A percentile compares a stretch with the other conserved stretches of the same genome.
Evolutionary conservation across 2,113 vertebrate genomes (phyloP).

Genomic region (Leptobrachium ailaonicum): DNA sequence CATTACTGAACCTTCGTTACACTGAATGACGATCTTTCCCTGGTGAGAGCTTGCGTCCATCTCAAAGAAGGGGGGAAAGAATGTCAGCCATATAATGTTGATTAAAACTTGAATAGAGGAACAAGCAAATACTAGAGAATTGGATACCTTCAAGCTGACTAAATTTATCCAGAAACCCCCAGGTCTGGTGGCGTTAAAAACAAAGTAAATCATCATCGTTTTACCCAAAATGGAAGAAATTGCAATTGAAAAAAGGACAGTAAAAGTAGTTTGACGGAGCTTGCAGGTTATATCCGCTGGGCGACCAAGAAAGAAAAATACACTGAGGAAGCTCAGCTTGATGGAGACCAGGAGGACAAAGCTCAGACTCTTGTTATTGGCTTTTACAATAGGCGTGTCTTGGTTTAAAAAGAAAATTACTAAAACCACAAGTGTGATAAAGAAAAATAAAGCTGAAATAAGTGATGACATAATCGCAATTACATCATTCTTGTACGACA

Average conservation of each 20-base stretch:
- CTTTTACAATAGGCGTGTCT: too few species aligned
- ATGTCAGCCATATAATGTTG: neutral
- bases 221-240: neutral
- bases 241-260: neutral
- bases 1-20: too few species aligned
- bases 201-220: too few species aligned
- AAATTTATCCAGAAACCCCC: neutral
- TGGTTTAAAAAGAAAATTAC: too few species aligned
- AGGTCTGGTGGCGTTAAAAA: neutral
- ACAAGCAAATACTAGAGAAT: neutral
- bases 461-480: too few species aligned
- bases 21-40: too few species aligned
- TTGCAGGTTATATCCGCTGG: constrained; percentile 2
- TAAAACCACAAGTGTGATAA: too few species aligned
- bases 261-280: neutral
- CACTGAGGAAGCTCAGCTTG: too few species aligned
- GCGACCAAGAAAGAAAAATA: too few species aligned
- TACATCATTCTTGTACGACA: too few species aligned
- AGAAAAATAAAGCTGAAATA: too few species aligned
- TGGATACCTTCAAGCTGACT: neutral
- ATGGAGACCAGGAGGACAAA: neutral
- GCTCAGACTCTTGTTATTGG: too few species aligned
- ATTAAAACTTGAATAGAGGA: neutral
- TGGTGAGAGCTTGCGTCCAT: neutral
- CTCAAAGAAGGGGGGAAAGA: neutral